These are phyloP conservation scores for Mesocricetus auratus DNA, from an alignment of 2,113 vertebrate species.

Conservation along the genomic window DNA sequence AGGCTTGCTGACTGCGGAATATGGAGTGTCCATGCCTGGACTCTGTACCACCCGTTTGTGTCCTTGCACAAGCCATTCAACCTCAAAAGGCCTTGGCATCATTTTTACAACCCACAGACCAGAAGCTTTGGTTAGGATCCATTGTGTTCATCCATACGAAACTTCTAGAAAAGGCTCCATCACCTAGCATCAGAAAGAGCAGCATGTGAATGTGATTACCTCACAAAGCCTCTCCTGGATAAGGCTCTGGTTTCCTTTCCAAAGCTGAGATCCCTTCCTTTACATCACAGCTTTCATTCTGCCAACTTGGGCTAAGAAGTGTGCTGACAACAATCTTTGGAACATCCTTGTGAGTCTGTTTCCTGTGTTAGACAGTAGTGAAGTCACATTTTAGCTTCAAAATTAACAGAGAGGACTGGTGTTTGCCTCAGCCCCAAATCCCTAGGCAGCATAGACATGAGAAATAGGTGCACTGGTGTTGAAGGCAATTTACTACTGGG, in stretches of 20 bases:
- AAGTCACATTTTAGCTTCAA: slow-evolving; percentile 15
- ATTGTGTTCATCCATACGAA: too few relatives aligned
- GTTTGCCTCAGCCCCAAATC: neutral
- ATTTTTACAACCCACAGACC: neutral
- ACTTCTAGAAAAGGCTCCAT: neutral
- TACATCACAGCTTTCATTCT: neutral
- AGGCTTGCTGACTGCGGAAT: accelerated
- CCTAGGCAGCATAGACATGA: neutral
- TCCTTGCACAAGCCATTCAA: neutral
- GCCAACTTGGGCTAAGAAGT: neutral
- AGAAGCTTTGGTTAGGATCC: neutral
- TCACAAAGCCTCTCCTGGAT: neutral
- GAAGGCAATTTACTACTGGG: neutral
- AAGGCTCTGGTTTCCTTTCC: slow-evolving; percentile 30
- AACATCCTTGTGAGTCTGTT: neutral
- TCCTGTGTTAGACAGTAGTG: neutral
- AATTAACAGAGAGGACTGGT: neutral
- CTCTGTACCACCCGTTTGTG: accelerated
- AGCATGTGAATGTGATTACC: neutral
- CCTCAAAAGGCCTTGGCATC: neutral
- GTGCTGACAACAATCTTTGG: neutral
- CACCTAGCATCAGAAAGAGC: neutral
- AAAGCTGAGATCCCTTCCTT: neutral
- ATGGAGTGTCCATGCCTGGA: accelerated
- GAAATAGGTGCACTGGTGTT: neutral